Evolutionary conservation across 1,140 invertebrate genomes (phyloP), one percentile per base, ranked within the genome.

Genomic region (Calycopis cecrops): DNA sequence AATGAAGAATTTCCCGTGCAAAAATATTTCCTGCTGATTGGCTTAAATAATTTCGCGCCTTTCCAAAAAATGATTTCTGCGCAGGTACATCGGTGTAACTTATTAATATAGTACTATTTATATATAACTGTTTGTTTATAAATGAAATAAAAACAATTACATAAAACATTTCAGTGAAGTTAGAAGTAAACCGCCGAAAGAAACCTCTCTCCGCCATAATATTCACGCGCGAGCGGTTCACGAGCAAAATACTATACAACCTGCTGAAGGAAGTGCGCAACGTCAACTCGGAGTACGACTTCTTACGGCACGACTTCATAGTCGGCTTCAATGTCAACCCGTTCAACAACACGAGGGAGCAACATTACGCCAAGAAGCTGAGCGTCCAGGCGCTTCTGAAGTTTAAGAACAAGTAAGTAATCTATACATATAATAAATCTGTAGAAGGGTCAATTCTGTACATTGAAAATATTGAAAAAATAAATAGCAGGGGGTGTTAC

Each of bases 221-320:
- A 35, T 98, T 98, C 88, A 94, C 96, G 0, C 87, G 94, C 73
- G 88, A 93, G 60, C 88, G 95, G 53, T 92, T 93, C 55, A 94
- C 93, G 0, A 93, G 95, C 0, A 93, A 95, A 85, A 87, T 94
- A 9, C 73, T 98, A 1, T 93, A 91, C 69, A 91, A 93, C 64
- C 81, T 97, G 21, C 74, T 98, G 0, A 90, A 93, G 65, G 91
- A 85, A 17, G 79, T 90, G 6, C 81, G 73, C 6, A 49, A 87
- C 28, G 9, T 52, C 0, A 80, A 89, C 61, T 71, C 85, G 1
- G 56, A 83, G 8, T 91, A 91, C 63, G 76, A 76, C 40, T 92
- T 92, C 65, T 63, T 96, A 0, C 88, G 88, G 55, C 89, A 92
- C 0, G 92, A 94, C 65, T 96, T 92, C 77, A 86, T 95, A 12